Conservation (phyloP, 2,113 vertebrate species). For the Cepphus grylle region DNA sequence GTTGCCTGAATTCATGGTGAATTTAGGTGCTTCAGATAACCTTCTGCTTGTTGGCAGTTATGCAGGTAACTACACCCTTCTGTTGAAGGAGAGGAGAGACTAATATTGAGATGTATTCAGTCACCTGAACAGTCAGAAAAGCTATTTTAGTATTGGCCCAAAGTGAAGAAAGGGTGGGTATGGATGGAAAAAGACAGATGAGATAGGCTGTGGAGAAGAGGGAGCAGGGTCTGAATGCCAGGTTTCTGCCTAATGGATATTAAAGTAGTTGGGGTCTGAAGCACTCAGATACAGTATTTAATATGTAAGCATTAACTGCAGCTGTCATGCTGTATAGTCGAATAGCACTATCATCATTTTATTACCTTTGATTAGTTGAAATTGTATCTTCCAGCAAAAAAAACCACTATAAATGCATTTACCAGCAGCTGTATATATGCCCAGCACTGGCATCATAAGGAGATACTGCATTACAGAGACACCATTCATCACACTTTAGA, state of each 20-base stretch:
- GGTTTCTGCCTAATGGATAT: background rate
- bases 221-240: background rate
- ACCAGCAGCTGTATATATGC: background rate
- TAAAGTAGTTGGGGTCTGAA: background rate
- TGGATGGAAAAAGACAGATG: background rate
- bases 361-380: constrained; percentile 40
- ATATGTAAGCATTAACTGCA: constrained; percentile 12
- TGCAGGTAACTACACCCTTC: background rate
- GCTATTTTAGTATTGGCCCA: background rate
- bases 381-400: constrained; percentile 11
- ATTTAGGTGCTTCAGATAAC: background rate
- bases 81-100: background rate
- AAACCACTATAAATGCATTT: background rate
- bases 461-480: constrained; percentile 8
- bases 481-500: constrained; percentile 28
- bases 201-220: background rate
- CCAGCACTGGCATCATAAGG: background rate
- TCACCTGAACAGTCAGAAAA: background rate
- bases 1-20: background rate
- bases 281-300: background rate
- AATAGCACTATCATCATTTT: constrained; percentile 26
- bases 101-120: background rate
- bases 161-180: background rate
- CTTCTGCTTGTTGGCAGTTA: background rate
- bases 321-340: background rate